Evolutionary conservation across 2,888 invertebrate species (phyloP), one percentile per base, ranked within the genome.

Genomic region (Melieria crassipennis): DNA sequence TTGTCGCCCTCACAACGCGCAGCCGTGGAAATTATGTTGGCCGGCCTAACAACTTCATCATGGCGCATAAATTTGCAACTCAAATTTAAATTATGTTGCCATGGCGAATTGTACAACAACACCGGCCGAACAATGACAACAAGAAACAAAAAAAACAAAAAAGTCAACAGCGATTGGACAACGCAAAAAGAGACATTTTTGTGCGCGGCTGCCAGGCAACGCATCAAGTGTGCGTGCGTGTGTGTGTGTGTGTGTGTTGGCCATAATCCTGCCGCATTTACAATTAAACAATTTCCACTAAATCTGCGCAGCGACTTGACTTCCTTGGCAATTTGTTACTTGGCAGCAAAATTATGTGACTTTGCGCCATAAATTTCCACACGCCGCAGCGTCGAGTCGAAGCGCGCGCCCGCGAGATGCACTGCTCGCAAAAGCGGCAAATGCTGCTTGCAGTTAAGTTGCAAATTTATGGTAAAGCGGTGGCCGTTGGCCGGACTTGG

Each of bases 31-130:
- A 85, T 85, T 80, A 84, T 84, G 84, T 85, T 85, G 83, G 79
- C 81, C 80, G 77, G 78, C 82, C 83, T 84, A 85, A 85, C 85
- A 85, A 85, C 85, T 85, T 85, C 86, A 85, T 85, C 84, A 81
- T 80, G 80, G 80, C 78, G 83, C 84, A 84, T 83, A 83, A 83
- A 83, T 83, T 83, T 82, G 80, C 84, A 76, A 84, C 79, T 81
- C 81, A 83, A 83, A 83, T 80, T 81, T 83, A 84, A 83, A 84
- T 83, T 83, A 83, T 83, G 83, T 83, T 78, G 62, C n/a, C 62
- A n/a, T 9, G 30, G 13, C 30, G 48, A 58, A 46, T 47, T 30
- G 16, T 30, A 45, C n/a, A 64, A 3, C 9, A 16, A 16, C 16
- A 16, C 30, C 42, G 7, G 9, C n/a, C 13, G 57, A 6, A n/a